A percentile compares a stretch with the other conserved stretches of the same genome.
Conservation (phyloP, 2,113 vertebrate species). For the Pogonocichla stellata region DNA sequence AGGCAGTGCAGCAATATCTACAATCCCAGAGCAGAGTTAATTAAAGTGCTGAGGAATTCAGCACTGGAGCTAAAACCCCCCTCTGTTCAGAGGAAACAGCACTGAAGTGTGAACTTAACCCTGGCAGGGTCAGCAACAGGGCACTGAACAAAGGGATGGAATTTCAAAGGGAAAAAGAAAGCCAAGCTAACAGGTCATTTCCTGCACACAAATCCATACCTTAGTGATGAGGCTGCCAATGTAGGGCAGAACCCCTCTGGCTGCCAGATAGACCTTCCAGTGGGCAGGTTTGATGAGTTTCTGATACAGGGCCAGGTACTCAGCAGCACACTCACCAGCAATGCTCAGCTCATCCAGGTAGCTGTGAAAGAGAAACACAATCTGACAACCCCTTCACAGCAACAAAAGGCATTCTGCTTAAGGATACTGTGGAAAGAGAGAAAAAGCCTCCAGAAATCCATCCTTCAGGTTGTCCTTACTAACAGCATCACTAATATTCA, state of each 20-base stretch:
- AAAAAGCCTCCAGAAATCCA: background rate
- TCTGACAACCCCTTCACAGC: background rate
- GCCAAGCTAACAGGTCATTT: background rate
- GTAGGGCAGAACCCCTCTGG: constrained; percentile 93
- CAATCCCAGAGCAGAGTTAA: background rate
- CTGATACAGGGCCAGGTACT: constrained; percentile 95
- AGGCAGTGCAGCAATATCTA: background rate
- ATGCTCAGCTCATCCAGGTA: constrained; percentile 95
- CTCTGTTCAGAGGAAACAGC: background rate
- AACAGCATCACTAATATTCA: background rate
- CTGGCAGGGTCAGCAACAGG: background rate
- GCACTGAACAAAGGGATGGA: background rate
- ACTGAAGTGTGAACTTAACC: background rate
- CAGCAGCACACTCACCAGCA: constrained; percentile 94
- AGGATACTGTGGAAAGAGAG: background rate
- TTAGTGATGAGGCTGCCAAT: constrained; percentile 98
- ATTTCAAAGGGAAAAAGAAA: background rate
- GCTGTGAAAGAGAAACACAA: constrained; percentile 64
- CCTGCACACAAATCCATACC: constrained; percentile 67
- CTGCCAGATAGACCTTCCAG: constrained; percentile 97
- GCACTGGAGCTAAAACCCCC: background rate
- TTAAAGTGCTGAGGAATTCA: background rate
- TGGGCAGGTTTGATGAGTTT: constrained; percentile 95
- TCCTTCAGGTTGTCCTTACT: background rate
- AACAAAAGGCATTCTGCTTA: background rate